phyloP scores from a whole-genome alignment of 2,888 invertebrate species.

The Bellardia pandia region DNA sequence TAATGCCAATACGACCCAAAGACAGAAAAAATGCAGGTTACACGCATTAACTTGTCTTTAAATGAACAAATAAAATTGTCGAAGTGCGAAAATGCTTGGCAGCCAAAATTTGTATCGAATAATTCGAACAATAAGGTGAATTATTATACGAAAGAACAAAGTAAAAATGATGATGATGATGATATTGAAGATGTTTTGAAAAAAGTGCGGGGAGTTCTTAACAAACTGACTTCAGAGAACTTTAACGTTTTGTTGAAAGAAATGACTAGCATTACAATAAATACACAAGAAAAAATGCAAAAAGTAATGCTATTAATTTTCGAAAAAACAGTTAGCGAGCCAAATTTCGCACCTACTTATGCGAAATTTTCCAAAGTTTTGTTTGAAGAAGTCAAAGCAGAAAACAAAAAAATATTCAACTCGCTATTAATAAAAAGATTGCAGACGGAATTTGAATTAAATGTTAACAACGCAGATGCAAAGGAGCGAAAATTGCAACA shows the following conservation, averaged over 20 bases:
- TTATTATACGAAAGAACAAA: conserved; percentile 26
- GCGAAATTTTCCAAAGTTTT: no score
- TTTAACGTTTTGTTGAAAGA: conserved; percentile 81
- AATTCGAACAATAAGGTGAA: conserved; percentile 67
- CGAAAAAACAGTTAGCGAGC: conserved; percentile 83
- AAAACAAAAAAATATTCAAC: no score
- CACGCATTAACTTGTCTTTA: conserved; percentile 81
- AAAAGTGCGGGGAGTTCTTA: conserved; percentile 82
- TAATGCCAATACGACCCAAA: neutral
- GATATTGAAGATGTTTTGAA: conserved; percentile 80
- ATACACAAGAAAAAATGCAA: conserved; percentile 80
- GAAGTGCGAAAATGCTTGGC: conserved; percentile 82
- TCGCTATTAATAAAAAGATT: no score
- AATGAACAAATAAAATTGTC: conserved; percentile 82
- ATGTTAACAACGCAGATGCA: no score
- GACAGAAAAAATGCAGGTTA: conserved; percentile 78
- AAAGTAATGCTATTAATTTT: conserved; percentile 82
- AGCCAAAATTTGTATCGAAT: conserved; percentile 77
- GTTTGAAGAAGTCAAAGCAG: no score
- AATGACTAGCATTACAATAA: conserved; percentile 80
- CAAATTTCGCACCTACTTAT: conserved; percentile 83
- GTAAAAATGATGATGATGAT: conserved; percentile 71
- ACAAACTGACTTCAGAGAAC: conserved; percentile 82
- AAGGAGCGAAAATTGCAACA: no score
- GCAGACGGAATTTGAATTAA: no score